These are phyloP conservation scores for Acanthis flammea DNA, from an alignment of 2,797 vertebrate genomes.

Conservation along the genomic window DNA sequence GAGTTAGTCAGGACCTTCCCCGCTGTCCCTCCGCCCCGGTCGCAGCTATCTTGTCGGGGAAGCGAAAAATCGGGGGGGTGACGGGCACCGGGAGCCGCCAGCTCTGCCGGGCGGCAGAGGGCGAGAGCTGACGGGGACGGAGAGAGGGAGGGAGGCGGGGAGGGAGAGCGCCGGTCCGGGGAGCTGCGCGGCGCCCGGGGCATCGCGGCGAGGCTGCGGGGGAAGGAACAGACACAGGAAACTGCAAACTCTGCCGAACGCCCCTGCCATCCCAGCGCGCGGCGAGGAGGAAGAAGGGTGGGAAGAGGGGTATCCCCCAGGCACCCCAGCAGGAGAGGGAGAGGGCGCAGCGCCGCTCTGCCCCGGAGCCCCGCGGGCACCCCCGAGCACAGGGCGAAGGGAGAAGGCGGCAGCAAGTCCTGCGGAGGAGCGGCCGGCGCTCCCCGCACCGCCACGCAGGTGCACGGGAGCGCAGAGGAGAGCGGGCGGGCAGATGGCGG, in stretches of 20 bases:
- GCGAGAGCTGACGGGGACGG: neutral
- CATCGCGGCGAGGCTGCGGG: neutral
- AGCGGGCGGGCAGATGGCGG: neutral
- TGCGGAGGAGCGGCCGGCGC: neutral
- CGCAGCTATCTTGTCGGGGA: neutral
- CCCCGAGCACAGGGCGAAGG: neutral
- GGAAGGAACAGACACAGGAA: neutral
- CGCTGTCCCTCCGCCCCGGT: neutral
- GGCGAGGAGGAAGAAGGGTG: neutral
- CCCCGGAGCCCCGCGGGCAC: neutral
- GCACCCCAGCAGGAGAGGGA: neutral
- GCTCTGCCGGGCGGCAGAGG: conserved; percentile 2
- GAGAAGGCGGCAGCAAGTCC: neutral
- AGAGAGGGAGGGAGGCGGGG: neutral
- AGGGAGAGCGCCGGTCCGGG: neutral
- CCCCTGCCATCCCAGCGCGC: neutral
- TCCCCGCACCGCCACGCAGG: neutral
- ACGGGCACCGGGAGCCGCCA: neutral
- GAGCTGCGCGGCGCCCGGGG: neutral
- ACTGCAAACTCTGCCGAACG: neutral
- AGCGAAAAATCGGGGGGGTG: neutral
- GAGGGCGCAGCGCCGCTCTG: neutral
- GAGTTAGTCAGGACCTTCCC: neutral
- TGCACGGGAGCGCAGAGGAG: neutral
- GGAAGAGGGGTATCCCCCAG: neutral